Evolutionary conservation across 2,113 vertebrate species (phyloP).

Genomic region (Suncus etruscus): DNA sequence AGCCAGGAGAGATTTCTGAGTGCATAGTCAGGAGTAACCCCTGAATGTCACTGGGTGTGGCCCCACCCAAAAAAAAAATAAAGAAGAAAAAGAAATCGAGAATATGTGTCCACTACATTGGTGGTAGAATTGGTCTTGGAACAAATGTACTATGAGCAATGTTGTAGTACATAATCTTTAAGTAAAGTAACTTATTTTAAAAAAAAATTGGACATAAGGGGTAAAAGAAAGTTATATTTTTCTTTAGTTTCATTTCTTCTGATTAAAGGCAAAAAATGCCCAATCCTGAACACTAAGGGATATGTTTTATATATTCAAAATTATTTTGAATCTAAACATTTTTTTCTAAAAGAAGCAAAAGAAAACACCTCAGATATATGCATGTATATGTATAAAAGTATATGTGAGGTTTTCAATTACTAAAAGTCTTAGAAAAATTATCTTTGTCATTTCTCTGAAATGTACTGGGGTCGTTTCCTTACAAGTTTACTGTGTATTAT

Average conservation of each 20-base stretch:
- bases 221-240: background rate
- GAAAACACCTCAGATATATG: background rate
- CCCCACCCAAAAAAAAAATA: too few species aligned
- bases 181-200: too few species aligned
- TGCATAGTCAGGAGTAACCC: too few species aligned
- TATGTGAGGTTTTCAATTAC: background rate
- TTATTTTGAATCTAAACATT: background rate
- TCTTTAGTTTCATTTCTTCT: constrained; percentile 14
- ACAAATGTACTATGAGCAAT: too few species aligned
- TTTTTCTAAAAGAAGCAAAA: background rate
- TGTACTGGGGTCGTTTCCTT: background rate
- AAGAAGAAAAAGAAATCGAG: too few species aligned
- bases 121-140: too few species aligned
- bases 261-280: constrained; percentile 26
- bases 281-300: background rate
- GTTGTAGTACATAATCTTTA: too few species aligned
- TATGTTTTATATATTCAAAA: background rate
- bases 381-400: too few species aligned
- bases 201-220: background rate
- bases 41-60: too few species aligned
- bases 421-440: constrained; percentile 17
- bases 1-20: too few species aligned
- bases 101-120: too few species aligned
- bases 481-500: constrained; percentile 21
- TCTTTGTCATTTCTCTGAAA: background rate